phyloP scores from a whole-genome alignment of 2,113 vertebrate genomes.

The Cyrtonyx montezumae region DNA sequence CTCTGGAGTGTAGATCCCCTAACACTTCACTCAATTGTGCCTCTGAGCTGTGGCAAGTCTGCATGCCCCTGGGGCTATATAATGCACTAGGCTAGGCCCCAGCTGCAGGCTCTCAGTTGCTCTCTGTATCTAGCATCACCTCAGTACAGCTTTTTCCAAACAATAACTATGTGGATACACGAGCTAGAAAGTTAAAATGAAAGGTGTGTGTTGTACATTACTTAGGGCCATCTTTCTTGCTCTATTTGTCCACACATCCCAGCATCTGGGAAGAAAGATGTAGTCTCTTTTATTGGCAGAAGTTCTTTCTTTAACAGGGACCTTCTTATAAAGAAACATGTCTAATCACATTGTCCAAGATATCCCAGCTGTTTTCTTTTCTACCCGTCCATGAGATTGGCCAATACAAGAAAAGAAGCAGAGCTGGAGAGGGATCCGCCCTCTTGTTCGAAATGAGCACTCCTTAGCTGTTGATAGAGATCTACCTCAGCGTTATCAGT shows the following conservation, averaged over 20 bases:
- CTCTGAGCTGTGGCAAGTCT: not conserved
- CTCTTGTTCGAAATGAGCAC: not conserved
- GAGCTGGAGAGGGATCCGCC: rapidly evolving
- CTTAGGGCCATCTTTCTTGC: not conserved
- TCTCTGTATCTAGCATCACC: not conserved
- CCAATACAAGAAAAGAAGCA: not conserved
- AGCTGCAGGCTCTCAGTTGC: not conserved
- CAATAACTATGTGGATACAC: not conserved
- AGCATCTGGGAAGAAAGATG: not conserved
- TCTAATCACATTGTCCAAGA: not conserved
- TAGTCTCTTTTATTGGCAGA: not conserved
- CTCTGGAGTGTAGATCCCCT: not conserved
- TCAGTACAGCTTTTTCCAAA: not conserved
- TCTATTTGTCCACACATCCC: not conserved
- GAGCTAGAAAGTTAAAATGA: not conserved
- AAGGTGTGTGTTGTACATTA: not conserved
- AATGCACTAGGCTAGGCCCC: not conserved
- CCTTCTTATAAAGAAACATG: not conserved
- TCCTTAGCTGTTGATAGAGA: not conserved
- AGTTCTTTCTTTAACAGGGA: not conserved
- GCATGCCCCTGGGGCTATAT: not conserved
- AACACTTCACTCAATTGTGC: not conserved
- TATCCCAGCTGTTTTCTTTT: not conserved
- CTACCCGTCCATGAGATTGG: not conserved
- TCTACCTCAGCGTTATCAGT: not conserved